Percentiles rank a stretch among this genome's conserved stretches.
Conservation (phyloP, 2,797 vertebrate genomes). For the Coranthus polyacanthus region DNA sequence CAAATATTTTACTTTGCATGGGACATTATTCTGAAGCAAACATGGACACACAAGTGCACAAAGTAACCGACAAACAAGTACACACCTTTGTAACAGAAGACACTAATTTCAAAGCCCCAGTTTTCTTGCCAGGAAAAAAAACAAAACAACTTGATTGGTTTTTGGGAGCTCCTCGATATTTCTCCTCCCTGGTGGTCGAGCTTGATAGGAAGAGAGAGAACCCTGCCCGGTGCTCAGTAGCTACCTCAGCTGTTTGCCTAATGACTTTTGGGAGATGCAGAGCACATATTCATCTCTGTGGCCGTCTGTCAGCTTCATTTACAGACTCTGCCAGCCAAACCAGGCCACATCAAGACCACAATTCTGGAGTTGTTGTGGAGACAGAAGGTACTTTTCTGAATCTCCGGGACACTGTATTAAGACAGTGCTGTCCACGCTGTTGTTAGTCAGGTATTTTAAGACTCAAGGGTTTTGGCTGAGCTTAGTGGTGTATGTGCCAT, state of each 20-base stretch:
- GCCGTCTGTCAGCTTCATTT: conserved; percentile 72
- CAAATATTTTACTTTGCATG: conserved; percentile 31
- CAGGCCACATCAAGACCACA: conserved; percentile 34
- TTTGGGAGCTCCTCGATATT: conserved; percentile 64
- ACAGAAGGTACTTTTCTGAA: conserved; percentile 47
- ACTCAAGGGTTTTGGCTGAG: conserved; percentile 39
- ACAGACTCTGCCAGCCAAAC: conserved; percentile 50
- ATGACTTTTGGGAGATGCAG: conserved; percentile 77
- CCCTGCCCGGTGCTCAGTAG: conserved; percentile 52
- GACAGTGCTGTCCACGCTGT: conserved; percentile 16
- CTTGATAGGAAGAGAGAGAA: conserved; percentile 38
- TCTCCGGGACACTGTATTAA: conserved; percentile 43
- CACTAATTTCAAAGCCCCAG: conserved; percentile 49
- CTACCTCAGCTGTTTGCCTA: conserved; percentile 80
- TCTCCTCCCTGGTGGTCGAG: conserved; percentile 53
- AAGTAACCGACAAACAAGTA: background rate
- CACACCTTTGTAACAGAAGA: conserved; percentile 34
- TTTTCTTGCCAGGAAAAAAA: conserved; percentile 61
- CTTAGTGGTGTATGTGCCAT: conserved; percentile 7
- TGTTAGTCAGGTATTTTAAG: conserved; percentile 42
- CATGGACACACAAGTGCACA: conserved; percentile 14
- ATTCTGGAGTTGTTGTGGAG: conserved; percentile 22
- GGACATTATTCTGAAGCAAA: background rate
- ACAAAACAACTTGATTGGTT: conserved; percentile 53
- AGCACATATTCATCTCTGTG: conserved; percentile 67